Conservation (phyloP, 2,113 vertebrate genomes). For the Ceyx cyanopectus region DNA sequence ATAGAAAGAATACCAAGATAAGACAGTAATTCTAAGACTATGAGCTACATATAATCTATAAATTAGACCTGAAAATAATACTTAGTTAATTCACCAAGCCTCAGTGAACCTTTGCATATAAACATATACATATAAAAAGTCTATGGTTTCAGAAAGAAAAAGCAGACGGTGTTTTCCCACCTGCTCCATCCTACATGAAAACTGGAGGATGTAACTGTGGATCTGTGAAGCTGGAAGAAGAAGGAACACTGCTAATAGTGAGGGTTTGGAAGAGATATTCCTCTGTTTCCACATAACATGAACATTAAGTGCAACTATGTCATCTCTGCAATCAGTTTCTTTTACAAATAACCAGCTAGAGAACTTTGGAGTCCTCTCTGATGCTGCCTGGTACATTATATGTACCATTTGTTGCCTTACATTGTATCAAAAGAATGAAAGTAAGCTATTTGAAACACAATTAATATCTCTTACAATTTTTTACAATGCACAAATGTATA, state of each 20-base stretch:
- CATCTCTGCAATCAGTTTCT: not conserved
- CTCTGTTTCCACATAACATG: not conserved
- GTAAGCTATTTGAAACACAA: not conserved
- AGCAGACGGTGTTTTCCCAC: not conserved
- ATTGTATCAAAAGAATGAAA: not conserved
- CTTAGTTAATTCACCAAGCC: not conserved
- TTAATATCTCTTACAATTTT: not conserved
- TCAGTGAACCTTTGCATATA: not conserved
- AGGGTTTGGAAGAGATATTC: not conserved
- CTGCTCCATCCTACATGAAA: not conserved
- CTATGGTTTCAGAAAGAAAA: not conserved
- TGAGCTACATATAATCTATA: not conserved
- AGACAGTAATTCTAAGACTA: not conserved
- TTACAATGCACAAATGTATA: not conserved
- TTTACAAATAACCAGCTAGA: not conserved
- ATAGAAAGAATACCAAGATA: not conserved
- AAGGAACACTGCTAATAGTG: fast-evolving
- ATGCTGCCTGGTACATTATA: not conserved
- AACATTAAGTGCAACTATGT: not conserved
- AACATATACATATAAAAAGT: not conserved
- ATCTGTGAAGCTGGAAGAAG: not conserved
- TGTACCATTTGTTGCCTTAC: not conserved
- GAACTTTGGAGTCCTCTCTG: not conserved
- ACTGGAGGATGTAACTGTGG: not conserved
- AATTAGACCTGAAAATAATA: slow-evolving; percentile 4